These are phyloP conservation scores for Oceanodroma leucorhoa DNA, from an alignment of 2,797 vertebrate species.

Conservation along the genomic window DNA sequence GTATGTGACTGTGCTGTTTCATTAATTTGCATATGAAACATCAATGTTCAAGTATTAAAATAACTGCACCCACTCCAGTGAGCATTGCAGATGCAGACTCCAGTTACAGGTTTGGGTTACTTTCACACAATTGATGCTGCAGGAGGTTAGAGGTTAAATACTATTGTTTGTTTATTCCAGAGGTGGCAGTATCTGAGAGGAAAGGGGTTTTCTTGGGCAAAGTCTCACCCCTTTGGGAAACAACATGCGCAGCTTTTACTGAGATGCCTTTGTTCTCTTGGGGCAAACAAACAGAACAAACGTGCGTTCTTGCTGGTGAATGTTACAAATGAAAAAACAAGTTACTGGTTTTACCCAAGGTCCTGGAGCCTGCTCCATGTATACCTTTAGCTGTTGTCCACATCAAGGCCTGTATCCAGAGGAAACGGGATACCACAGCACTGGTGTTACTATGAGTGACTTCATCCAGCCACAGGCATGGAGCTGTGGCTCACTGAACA, in stretches of 20 bases:
- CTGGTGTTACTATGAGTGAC: background rate
- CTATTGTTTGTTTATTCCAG: background rate
- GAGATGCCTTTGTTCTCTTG: background rate
- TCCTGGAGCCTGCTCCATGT: background rate
- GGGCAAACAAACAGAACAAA: background rate
- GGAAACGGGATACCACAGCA: background rate
- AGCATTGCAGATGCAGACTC: fast-evolving
- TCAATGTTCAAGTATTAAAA: background rate
- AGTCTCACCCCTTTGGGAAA: background rate
- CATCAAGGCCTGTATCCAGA: background rate
- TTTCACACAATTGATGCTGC: background rate
- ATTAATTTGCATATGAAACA: background rate
- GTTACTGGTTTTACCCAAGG: background rate
- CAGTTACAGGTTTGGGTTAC: background rate
- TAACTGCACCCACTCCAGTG: background rate
- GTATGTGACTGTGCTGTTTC: background rate
- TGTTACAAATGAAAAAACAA: background rate
- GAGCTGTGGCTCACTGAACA: background rate
- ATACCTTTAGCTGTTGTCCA: background rate
- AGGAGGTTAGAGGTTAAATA: background rate
- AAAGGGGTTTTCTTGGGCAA: background rate
- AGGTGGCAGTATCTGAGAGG: background rate
- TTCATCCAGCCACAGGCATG: background rate
- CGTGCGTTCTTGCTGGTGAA: background rate
- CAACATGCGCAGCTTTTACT: background rate